Percentiles rank a stretch among this genome's conserved stretches.
phyloP scores from a whole-genome alignment of 2,797 vertebrate genomes.

The Catamblyrhynchus diadema region DNA sequence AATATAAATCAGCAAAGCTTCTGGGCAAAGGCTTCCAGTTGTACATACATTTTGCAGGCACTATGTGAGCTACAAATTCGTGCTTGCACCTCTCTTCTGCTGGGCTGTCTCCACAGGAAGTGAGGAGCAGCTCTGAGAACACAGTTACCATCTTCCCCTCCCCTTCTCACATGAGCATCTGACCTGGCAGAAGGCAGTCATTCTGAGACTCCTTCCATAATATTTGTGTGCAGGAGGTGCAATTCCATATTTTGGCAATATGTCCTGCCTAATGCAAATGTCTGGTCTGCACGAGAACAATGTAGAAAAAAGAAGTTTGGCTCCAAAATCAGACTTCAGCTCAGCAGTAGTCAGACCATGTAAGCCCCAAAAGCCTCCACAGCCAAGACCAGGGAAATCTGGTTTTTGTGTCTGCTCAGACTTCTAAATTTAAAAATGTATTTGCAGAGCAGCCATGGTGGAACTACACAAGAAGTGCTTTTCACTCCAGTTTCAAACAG shows the following conservation, averaged over 20 bases:
- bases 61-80: neutral
- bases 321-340: conserved; percentile 40
- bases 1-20: neutral
- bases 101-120: neutral
- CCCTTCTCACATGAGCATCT: rapidly evolving
- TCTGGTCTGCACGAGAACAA: conserved; percentile 33
- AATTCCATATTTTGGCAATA: neutral
- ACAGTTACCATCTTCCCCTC: neutral
- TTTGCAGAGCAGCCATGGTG: neutral
- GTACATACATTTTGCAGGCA: neutral
- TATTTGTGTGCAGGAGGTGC: neutral
- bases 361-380: conserved; percentile 18
- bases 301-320: neutral
- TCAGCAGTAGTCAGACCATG: conserved; percentile 39
- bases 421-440: neutral
- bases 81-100: neutral
- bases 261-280: neutral
- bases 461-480: neutral
- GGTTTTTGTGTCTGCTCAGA: neutral
- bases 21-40: neutral
- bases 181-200: neutral
- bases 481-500: neutral
- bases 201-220: neutral
- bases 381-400: conserved; percentile 36
- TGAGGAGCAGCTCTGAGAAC: neutral